Evolutionary conservation across 2,797 vertebrate genomes (phyloP).

Genomic region (Eidolon dupreanum): DNA sequence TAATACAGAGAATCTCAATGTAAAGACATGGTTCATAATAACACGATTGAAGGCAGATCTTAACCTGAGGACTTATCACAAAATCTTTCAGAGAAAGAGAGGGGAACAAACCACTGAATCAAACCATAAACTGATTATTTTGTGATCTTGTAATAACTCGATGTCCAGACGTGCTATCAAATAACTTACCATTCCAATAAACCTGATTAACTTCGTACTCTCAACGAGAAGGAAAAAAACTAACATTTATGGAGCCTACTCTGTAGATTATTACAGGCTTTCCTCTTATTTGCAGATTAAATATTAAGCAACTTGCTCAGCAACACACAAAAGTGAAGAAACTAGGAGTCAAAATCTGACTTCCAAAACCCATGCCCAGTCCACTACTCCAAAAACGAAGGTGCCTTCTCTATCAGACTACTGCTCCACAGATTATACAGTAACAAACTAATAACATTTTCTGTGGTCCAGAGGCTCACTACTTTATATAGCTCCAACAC

Average conservation of each 20-base stretch:
- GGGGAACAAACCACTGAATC: not conserved
- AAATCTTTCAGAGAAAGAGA: not conserved
- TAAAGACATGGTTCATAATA: not conserved
- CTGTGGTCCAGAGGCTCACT: not conserved
- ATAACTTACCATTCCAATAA: not conserved
- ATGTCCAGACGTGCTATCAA: not conserved
- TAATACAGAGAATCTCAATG: not conserved
- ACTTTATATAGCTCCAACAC: not conserved
- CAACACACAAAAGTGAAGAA: not conserved
- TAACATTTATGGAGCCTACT: not conserved
- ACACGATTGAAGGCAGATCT: not conserved
- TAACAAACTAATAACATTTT: not conserved
- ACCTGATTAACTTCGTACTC: not conserved
- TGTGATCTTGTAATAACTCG: not conserved
- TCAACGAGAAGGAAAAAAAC: not conserved
- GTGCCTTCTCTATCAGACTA: not conserved
- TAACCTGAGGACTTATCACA: constrained; percentile 1
- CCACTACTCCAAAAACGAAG: not conserved
- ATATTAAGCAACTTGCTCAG: not conserved
- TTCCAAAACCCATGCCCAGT: not conserved
- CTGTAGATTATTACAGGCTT: not conserved
- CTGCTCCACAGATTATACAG: not conserved
- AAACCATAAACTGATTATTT: not conserved
- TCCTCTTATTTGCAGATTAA: not conserved
- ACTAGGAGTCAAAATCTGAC: not conserved